Conservation (phyloP, 1,140 invertebrate species). For the Cydia fagiglandana region DNA sequence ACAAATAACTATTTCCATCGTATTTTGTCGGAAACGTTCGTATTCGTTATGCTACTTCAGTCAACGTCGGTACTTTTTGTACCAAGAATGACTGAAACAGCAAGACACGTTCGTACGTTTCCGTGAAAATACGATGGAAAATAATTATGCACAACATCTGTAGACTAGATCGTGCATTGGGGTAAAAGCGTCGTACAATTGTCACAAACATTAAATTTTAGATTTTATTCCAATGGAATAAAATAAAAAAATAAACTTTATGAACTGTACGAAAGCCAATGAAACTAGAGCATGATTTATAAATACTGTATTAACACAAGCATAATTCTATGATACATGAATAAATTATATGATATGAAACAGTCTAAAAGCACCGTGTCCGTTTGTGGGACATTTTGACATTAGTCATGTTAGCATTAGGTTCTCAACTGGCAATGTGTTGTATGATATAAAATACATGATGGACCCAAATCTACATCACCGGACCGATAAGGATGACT, state of each 20-base stretch:
- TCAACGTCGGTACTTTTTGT: too few relatives aligned
- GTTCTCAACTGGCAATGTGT: constrained; percentile 3
- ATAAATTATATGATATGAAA: constrained; percentile 26
- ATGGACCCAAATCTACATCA: too few relatives aligned
- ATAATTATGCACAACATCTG: too few relatives aligned
- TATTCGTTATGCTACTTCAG: too few relatives aligned
- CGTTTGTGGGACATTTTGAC: constrained; percentile 16
- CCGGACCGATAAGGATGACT: too few relatives aligned
- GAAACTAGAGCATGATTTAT: constrained; percentile 30
- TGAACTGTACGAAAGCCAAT: constrained; percentile 20
- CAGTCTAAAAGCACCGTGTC: constrained; percentile 24
- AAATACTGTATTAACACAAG: constrained; percentile 29
- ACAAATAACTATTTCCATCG: too few relatives aligned
- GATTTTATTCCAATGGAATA: not conserved
- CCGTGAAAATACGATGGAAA: too few relatives aligned
- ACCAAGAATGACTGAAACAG: too few relatives aligned
- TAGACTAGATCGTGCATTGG: not conserved
- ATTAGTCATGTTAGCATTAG: constrained; percentile 20
- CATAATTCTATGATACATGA: constrained; percentile 26
- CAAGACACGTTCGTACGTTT: too few relatives aligned
- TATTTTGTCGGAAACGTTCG: too few relatives aligned
- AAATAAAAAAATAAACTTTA: not conserved
- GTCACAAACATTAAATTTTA: not conserved
- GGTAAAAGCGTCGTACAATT: not conserved
- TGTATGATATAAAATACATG: not conserved